phyloP scores from a whole-genome alignment of 2,888 invertebrate species.

The Catocala nupta region DNA sequence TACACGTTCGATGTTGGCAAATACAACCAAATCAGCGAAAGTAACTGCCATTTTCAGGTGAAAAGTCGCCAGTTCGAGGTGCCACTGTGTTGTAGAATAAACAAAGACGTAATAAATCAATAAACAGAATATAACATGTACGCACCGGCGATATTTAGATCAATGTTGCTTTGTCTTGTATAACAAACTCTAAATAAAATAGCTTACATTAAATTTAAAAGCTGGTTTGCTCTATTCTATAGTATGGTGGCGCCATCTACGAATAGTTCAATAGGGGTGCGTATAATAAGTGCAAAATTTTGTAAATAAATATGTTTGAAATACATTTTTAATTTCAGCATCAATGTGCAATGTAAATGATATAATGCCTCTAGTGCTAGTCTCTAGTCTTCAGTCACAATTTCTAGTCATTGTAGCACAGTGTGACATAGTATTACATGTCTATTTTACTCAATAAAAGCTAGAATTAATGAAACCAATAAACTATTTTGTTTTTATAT shows the following conservation, averaged over 20 bases:
- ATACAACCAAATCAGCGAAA: no score
- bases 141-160: no score
- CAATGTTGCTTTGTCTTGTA: no score
- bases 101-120: no score
- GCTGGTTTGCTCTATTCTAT: no score
- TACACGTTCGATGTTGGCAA: no score
- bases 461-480: constrained; percentile 25
- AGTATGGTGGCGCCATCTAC: no score
- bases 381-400: constrained; percentile 42
- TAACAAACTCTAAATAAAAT: no score
- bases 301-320: constrained; percentile 41
- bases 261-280: not conserved
- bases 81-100: not conserved
- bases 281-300: constrained; percentile 11
- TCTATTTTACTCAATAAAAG: constrained; percentile 41
- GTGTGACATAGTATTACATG: constrained; percentile 34
- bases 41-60: no score
- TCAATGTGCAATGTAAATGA: constrained; percentile 60
- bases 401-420: constrained; percentile 58
- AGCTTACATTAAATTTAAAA: no score
- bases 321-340: constrained; percentile 31
- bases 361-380: constrained; percentile 45
- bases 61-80: not conserved
- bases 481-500: constrained; percentile 35
- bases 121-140: no score